Evolutionary conservation across 1,140 invertebrate species (phyloP).

Genomic region (Thaumatotibia leucotreta): DNA sequence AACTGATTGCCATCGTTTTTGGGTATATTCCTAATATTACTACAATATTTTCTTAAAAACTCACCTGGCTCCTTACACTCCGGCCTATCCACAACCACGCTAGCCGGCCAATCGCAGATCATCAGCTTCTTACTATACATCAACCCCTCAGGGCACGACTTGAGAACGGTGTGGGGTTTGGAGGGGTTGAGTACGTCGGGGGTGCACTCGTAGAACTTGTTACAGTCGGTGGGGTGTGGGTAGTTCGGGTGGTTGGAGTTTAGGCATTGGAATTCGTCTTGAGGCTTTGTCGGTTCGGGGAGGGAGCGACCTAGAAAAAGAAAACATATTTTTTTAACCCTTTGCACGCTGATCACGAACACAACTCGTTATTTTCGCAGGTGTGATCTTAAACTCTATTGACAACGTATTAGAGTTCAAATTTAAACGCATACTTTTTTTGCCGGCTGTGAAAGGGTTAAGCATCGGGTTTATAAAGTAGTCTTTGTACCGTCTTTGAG

Average conservation of each 20-base stretch:
- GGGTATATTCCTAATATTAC: background rate
- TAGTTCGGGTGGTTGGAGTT: slow-evolving; percentile 57
- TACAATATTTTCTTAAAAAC: background rate
- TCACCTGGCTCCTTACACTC: slow-evolving; percentile 31
- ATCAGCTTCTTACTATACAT: slow-evolving; percentile 76
- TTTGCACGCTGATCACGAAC: too few species aligned
- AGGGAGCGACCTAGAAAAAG: background rate
- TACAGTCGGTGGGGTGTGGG: slow-evolving; percentile 74
- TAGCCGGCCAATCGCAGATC: slow-evolving; percentile 78
- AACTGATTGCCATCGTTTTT: too few species aligned
- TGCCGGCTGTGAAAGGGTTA: too few species aligned
- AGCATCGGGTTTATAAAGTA: too few species aligned
- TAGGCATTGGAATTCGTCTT: slow-evolving; percentile 38
- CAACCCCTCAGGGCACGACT: slow-evolving; percentile 64
- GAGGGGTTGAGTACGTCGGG: slow-evolving; percentile 38
- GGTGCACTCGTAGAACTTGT: slow-evolving; percentile 76
- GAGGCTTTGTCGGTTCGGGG: background rate
- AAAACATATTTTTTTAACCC: too few species aligned
- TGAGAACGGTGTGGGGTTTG: slow-evolving; percentile 58
- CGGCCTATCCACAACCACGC: slow-evolving; percentile 74
- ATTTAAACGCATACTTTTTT: too few species aligned
- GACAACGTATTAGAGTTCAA: too few species aligned
- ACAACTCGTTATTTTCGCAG: too few species aligned
- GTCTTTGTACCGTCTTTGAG: too few species aligned
- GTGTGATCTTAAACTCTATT: too few species aligned